Evolutionary conservation across 2,113 vertebrate genomes (phyloP).

Genomic region (Paraplagusia blochii): DNA sequence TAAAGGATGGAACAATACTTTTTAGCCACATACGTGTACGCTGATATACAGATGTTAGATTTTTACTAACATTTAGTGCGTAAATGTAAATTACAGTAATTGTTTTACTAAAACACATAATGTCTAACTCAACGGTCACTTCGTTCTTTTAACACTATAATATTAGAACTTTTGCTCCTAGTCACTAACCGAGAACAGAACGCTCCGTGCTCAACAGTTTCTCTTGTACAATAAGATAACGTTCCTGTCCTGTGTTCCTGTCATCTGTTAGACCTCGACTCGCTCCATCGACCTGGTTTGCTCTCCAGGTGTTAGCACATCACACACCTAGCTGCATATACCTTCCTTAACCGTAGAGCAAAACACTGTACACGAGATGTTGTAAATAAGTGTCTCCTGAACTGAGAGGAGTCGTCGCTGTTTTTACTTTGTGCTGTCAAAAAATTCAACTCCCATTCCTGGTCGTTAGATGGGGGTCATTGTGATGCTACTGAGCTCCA

Average conservation of each 20-base stretch:
- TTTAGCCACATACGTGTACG: too few relatives aligned
- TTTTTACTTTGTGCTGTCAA: conserved; percentile 48
- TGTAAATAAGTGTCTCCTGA: background rate
- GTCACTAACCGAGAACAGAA: too few relatives aligned
- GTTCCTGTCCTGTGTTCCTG: background rate
- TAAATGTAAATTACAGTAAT: too few relatives aligned
- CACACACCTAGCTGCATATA: conserved; percentile 21
- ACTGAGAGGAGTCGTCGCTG: background rate
- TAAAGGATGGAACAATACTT: too few relatives aligned
- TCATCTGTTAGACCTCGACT: conserved; percentile 15
- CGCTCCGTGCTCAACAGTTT: too few relatives aligned
- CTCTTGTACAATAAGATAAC: background rate
- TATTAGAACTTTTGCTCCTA: too few relatives aligned
- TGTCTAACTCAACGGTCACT: too few relatives aligned
- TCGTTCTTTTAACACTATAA: too few relatives aligned
- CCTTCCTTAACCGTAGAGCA: conserved; percentile 14
- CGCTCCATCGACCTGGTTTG: conserved; percentile 35
- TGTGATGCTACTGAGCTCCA: conserved; percentile 30
- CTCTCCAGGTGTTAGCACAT: conserved; percentile 33
- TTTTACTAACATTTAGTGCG: too few relatives aligned
- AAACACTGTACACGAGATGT: background rate
- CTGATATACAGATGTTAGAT: too few relatives aligned
- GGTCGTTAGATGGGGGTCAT: conserved; percentile 12
- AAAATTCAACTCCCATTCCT: conserved; percentile 1
- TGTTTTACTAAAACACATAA: too few relatives aligned